Percentiles rank a stretch among this genome's conserved stretches.
phyloP scores from a whole-genome alignment of 2,113 vertebrate species.

The Colius striatus region DNA sequence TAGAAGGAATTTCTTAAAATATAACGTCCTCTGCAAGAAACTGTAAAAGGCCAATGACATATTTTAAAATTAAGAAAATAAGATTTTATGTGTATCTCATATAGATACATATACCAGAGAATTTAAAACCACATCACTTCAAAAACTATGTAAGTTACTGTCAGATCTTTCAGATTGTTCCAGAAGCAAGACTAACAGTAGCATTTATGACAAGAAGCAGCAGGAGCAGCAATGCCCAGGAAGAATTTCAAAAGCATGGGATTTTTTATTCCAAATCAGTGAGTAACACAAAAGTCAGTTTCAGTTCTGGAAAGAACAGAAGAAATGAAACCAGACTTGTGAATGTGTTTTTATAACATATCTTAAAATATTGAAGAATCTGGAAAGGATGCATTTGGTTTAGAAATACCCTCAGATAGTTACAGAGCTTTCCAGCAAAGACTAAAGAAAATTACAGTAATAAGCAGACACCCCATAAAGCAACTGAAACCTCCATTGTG shows the following conservation, averaged over 20 bases:
- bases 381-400: background rate
- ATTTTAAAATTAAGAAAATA: constrained; percentile 1
- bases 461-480: background rate
- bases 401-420: background rate
- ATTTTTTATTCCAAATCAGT: background rate
- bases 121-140: background rate
- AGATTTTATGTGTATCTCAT: background rate
- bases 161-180: background rate
- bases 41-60: background rate
- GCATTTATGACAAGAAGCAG: background rate
- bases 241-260: background rate
- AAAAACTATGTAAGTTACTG: background rate
- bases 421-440: background rate
- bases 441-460: background rate
- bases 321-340: background rate
- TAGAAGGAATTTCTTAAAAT: background rate
- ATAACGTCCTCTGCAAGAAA: background rate
- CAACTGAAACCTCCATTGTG: background rate
- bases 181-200: background rate
- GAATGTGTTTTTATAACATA: background rate
- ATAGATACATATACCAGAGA: background rate
- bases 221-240: background rate
- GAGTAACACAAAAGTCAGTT: background rate
- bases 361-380: background rate
- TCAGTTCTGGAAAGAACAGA: background rate